Evolutionary conservation across 2,888 invertebrate species (phyloP).

Genomic region (Epinotia bilunana): DNA sequence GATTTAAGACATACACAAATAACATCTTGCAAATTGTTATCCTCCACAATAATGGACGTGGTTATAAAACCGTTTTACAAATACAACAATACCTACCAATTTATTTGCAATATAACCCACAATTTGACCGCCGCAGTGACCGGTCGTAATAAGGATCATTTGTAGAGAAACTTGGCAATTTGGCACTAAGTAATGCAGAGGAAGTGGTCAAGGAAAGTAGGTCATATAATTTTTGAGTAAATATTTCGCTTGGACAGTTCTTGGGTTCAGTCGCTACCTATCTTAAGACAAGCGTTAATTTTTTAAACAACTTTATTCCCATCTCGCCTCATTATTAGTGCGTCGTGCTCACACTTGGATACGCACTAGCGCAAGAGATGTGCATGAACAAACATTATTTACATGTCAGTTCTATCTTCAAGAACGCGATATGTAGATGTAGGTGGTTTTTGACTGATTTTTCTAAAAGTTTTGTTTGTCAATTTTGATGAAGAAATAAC

Average conservation of each 20-base stretch:
- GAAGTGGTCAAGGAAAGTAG: conserved; percentile 40
- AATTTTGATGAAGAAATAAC: too few species aligned
- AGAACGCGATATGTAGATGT: too few species aligned
- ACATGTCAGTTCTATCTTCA: too few species aligned
- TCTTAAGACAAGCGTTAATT: not conserved
- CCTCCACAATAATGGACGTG: not conserved
- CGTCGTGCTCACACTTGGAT: too few species aligned
- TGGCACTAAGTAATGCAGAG: conserved; percentile 5
- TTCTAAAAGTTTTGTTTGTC: too few species aligned
- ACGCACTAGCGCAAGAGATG: not conserved
- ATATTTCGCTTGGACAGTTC: conserved; percentile 18
- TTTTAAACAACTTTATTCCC: not conserved
- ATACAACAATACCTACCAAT: conserved; percentile 4
- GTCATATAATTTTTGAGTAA: conserved; percentile 28
- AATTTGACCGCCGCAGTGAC: conserved; percentile 18
- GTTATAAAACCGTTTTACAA: conserved; percentile 6
- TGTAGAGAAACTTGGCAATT: conserved; percentile 24
- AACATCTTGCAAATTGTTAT: conserved; percentile 7
- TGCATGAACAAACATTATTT: too few species aligned
- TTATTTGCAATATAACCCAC: not conserved
- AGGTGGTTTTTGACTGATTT: too few species aligned
- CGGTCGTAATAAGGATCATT: conserved; percentile 13
- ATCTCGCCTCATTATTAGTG: not conserved
- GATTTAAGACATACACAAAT: not conserved
- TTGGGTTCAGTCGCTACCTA: conserved; percentile 5